Evolutionary conservation across 1,140 invertebrate species (phyloP).

Genomic region (Schlechtendalia chinensis): DNA sequence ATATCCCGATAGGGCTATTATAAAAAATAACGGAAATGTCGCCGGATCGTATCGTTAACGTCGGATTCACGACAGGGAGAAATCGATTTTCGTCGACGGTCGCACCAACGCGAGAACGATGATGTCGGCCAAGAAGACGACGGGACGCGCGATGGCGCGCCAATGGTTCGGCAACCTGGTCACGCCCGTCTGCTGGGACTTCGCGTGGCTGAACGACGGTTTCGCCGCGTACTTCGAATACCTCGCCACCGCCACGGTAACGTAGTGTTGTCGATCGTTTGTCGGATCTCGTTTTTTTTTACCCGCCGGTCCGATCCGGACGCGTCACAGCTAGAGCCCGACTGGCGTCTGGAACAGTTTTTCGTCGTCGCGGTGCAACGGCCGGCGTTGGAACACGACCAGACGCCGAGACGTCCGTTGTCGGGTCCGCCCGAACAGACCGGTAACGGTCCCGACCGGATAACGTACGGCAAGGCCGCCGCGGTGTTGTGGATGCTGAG

Average conservation of each 20-base stretch:
- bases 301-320: too few relatives aligned
- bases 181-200: constrained; percentile 77
- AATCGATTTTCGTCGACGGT: neutral
- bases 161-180: constrained; percentile 77
- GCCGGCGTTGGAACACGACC: constrained; percentile 75
- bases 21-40: too few relatives aligned
- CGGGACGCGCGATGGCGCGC: constrained; percentile 82
- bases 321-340: constrained; percentile 72
- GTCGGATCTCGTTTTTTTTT: too few relatives aligned
- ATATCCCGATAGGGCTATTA: too few relatives aligned
- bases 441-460: neutral
- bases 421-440: constrained; percentile 54
- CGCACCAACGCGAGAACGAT: constrained; percentile 56
- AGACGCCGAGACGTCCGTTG: neutral
- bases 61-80: constrained; percentile 1
- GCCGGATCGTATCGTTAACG: too few relatives aligned
- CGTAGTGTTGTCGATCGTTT: too few relatives aligned
- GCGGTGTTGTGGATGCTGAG: constrained; percentile 85
- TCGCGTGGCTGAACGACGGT: constrained; percentile 66
- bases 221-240: constrained; percentile 59
- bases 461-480: constrained; percentile 56
- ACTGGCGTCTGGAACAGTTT: constrained; percentile 86
- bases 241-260: constrained; percentile 51
- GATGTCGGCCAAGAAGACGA: constrained; percentile 66
- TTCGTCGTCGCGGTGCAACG: constrained; percentile 77